phyloP scores from a whole-genome alignment of 2,113 vertebrate genomes.

The Dolichallabes microphthalmus region DNA sequence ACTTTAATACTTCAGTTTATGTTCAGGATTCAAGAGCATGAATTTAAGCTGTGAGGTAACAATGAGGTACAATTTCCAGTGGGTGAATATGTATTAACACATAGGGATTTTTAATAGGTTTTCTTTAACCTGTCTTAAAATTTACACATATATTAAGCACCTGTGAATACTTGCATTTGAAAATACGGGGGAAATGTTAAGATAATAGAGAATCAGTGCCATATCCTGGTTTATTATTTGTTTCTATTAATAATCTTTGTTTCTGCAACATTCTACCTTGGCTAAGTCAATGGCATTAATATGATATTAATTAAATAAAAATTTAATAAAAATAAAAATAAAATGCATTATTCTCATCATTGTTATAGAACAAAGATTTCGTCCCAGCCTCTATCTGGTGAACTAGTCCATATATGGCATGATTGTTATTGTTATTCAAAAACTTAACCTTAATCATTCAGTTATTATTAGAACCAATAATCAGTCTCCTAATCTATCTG shows the following conservation, averaged over 20 bases:
- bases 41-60: neutral
- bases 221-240: neutral
- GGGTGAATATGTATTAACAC: neutral
- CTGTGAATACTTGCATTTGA: neutral
- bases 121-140: neutral
- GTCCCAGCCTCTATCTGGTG: neutral
- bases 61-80: neutral
- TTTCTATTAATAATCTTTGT: neutral
- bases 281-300: neutral
- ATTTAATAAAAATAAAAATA: too few relatives aligned
- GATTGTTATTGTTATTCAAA: neutral
- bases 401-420: neutral
- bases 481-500: neutral
- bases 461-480: neutral
- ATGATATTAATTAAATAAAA: too few relatives aligned
- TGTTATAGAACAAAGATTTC: neutral
- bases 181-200: neutral
- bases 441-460: neutral
- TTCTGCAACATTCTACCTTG: neutral
- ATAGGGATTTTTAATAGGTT: neutral
- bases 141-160: neutral
- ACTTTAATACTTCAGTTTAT: neutral
- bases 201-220: neutral
- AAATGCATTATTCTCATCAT: neutral
- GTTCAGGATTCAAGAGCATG: neutral